Evolutionary conservation across 1,140 invertebrate species (phyloP).

Genomic region (Caligus rogercresseyi): DNA sequence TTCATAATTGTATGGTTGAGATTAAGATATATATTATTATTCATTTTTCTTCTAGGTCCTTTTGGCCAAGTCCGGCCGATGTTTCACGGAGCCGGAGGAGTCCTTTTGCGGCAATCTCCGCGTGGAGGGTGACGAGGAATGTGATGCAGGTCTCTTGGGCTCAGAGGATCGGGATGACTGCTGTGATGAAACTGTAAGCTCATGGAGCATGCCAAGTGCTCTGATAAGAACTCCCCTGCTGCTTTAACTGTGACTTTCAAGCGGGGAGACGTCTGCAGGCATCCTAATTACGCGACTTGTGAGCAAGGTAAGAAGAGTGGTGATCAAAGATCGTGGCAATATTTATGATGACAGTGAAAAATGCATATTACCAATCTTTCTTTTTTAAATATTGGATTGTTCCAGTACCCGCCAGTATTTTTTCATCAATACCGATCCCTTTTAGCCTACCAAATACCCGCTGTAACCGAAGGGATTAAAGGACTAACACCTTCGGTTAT

Average conservation of each 20-base stretch:
- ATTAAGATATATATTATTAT: too few species aligned
- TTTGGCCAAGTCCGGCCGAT: constrained; percentile 69
- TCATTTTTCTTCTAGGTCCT: constrained; percentile 29
- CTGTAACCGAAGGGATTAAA: too few species aligned
- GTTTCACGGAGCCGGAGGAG: constrained; percentile 83
- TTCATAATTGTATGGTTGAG: too few species aligned
- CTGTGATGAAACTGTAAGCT: constrained; percentile 80
- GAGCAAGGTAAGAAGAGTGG: constrained; percentile 43
- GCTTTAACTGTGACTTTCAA: constrained; percentile 67
- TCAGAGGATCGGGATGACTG: constrained; percentile 78
- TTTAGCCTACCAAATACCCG: too few species aligned
- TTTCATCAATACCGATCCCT: too few species aligned
- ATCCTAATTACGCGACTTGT: constrained; percentile 70
- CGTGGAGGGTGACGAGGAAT: constrained; percentile 84
- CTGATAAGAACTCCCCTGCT: constrained; percentile 84
- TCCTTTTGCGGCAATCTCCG: constrained; percentile 82
- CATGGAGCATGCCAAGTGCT: constrained; percentile 63
- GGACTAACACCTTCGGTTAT: too few species aligned
- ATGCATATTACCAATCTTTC: too few species aligned
- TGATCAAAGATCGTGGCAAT: too few species aligned
- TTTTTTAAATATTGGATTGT: too few species aligned
- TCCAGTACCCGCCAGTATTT: too few species aligned
- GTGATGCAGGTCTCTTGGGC: constrained; percentile 71
- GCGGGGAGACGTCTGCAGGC: constrained; percentile 51
- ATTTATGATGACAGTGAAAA: too few species aligned